Base-by-base conservation (phyloP, 2,797 vertebrate genomes). In the Malurus splendens region DNA sequence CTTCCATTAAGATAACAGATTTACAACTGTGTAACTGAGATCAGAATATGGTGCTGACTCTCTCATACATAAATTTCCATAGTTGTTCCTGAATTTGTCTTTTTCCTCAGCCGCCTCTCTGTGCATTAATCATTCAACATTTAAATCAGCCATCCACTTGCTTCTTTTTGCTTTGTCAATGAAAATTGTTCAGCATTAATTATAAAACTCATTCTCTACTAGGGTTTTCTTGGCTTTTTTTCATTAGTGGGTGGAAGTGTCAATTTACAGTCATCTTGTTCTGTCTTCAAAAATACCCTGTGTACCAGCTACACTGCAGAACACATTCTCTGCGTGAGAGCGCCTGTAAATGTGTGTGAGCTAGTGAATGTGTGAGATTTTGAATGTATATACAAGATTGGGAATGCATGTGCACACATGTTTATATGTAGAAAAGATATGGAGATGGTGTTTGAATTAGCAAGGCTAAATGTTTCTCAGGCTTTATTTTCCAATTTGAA, bases 101-200 rank as follows among this genome's bases (percentile, higher is more conserved):
- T 86, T 87, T 95, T 87, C 89, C 57, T 93, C 88, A 73, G 59
- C 81, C n/a, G 28, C 93, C 86, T 79, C 90, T 79, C 82, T 9
- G 18, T 52, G 88, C 89, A 95, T 85, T 90, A 92, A 86, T 93
- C 94, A 93, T 93, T 82, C 88, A 91, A 77, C 78, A 93, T 93
- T 92, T 94, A 96, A 94, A 95, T 95, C 93, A 94, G 92, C 91
- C 89, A 92, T 95, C 90, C 83, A 87, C 91, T 92, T 80, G 81
- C 92, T 90, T 65, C 90, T 90, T 95, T 96, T 86, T 94, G 88
- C 95, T 96, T 96, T 96, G 94, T 97, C 96, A 96, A 81, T 96
- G 96, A 95, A 96, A 96, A 95, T 50, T 68, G 88, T 71, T 95
- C 94, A 93, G 92, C 94, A 78, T 96, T 96, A 92, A 96, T 96